Base-by-base conservation (phyloP, 2,113 vertebrate genomes). In the Trichechus manatus region DNA sequence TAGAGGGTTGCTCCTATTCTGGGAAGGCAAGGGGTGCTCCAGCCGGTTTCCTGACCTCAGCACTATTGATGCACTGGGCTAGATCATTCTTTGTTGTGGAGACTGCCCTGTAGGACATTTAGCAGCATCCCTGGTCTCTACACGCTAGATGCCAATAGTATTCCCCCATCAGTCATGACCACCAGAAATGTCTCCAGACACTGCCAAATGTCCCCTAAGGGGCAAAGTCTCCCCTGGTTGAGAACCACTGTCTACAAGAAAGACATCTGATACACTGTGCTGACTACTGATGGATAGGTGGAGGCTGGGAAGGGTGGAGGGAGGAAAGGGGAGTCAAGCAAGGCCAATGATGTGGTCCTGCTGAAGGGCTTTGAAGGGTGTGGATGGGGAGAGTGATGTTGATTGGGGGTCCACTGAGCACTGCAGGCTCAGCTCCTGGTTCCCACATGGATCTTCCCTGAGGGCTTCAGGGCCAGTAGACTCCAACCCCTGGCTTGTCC, bases 361-460 rank as follows among this genome's bases (percentile, higher is more conserved):
- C 36, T 74, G 19, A 19, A 23, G 4, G 36, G 23, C 20, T 42
- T 39, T 72, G 42, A 29, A 0, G 9, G 39, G 20, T 3, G 8
- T 20, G 9, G 9, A 25, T 22, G 1, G 4, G 42, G 9, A 3
- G 0, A 1, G 27, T 0, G 3, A 20, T 19, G 44, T 9, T 0
- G 4, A 10, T 79, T 31, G 3, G 33, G 42, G 74, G 88, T 36
- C 0, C 6, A 23, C 36, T 17, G 3, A 42, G 22, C 9, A 0
- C 56, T 1, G 3, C 27, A 27, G 25, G 1, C 2, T 39, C 8
- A 9, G 31, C 56, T 22, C n/a, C 3, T 9, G 0, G 53, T 13
- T 66, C 5, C 86, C 92, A 44, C 2, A 0, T 13, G 22, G 56
- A 3, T 68, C 85, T 59, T 66, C 56, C 83, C 91, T 25, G 8